Percentiles rank a stretch among this genome's conserved stretches.
These are phyloP conservation scores for Halichoeres trimaculatus DNA, from an alignment of 2,113 vertebrate genomes.

Conservation along the genomic window DNA sequence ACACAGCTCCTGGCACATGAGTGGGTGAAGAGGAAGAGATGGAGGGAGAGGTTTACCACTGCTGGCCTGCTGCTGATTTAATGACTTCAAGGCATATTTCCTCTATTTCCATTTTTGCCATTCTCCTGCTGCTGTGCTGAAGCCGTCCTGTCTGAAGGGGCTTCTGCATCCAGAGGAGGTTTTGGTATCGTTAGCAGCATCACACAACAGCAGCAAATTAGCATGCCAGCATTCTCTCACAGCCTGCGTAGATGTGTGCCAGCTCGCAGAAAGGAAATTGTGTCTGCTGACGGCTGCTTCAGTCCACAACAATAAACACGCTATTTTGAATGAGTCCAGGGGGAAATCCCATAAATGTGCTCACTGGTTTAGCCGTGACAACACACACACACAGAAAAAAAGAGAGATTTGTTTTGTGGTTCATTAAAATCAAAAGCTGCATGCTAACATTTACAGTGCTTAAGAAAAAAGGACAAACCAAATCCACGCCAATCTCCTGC, in stretches of 20 bases:
- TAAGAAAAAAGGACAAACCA: background rate
- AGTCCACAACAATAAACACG: conserved; percentile 16
- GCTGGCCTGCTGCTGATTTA: conserved; percentile 48
- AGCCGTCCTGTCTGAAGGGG: background rate
- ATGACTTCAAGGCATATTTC: conserved; percentile 3
- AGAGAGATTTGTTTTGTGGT: conserved; percentile 10
- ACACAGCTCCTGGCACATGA: conserved; percentile 18
- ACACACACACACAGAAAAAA: no score
- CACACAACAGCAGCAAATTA: background rate
- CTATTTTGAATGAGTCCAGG: conserved; percentile 7
- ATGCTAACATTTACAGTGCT: background rate
- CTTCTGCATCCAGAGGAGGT: background rate
- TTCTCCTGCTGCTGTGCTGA: background rate
- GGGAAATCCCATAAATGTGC: conserved; percentile 22
- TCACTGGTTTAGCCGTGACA: conserved; percentile 21
- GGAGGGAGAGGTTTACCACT: conserved; percentile 42
- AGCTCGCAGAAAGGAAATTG: background rate
- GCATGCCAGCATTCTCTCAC: background rate
- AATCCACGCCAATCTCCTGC: background rate
- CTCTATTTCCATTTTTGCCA: background rate
- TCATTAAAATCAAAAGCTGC: conserved; percentile 13
- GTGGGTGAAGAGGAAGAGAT: conserved; percentile 18
- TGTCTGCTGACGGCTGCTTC: conserved; percentile 7
- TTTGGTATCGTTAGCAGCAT: background rate
- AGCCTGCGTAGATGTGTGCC: background rate